Evolutionary conservation across 2,113 vertebrate species (phyloP).

Genomic region (Cavia aperea): DNA sequence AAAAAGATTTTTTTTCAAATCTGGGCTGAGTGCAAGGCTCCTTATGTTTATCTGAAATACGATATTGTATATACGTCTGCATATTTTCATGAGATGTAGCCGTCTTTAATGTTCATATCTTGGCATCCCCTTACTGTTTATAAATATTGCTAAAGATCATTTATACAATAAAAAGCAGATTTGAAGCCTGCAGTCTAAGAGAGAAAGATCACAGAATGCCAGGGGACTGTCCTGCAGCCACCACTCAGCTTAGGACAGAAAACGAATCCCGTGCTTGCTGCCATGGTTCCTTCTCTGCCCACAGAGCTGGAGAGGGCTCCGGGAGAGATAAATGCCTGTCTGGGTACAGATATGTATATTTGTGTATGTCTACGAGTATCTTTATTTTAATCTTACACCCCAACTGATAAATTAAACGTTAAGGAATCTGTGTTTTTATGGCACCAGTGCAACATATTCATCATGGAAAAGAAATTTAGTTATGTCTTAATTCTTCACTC

Average conservation of each 20-base stretch:
- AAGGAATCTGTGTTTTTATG: constrained; percentile 60
- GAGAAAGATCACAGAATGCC: constrained; percentile 14
- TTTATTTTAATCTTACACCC: constrained; percentile 62
- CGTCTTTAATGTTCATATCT: constrained; percentile 23
- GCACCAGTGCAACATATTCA: constrained; percentile 25
- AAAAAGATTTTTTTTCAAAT: neutral
- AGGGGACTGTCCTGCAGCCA: constrained; percentile 3
- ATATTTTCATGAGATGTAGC: constrained; percentile 44
- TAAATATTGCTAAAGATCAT: constrained; percentile 48
- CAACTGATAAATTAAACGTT: constrained; percentile 59
- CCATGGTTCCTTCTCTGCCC: neutral
- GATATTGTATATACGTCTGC: constrained; percentile 12
- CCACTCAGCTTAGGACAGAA: constrained; percentile 34
- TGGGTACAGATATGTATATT: constrained; percentile 46
- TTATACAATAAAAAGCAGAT: constrained; percentile 56
- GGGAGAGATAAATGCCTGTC: constrained; percentile 2
- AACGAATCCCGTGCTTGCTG: constrained; percentile 21
- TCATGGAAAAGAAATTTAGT: constrained; percentile 70
- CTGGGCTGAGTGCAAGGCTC: neutral
- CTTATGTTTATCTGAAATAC: constrained; percentile 41
- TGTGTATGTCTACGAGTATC: constrained; percentile 52
- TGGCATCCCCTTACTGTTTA: constrained; percentile 35
- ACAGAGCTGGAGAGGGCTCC: neutral
- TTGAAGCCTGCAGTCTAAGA: constrained; percentile 16
- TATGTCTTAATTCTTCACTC: constrained; percentile 66